Conservation (phyloP, 2,113 vertebrate species). For the Melanotaenia duboulayi region DNA sequence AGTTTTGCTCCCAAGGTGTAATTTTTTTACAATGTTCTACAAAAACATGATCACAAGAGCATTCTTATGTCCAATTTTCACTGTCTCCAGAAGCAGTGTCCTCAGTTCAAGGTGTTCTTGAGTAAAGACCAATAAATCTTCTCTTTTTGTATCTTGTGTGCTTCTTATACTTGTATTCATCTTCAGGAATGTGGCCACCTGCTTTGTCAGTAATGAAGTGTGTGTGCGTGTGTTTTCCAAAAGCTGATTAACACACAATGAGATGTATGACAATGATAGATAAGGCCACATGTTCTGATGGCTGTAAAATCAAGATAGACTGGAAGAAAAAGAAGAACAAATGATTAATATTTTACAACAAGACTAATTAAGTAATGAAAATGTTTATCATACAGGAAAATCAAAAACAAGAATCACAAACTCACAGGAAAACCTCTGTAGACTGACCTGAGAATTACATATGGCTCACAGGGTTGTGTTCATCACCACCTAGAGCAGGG, state of each 20-base stretch:
- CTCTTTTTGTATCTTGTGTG: constrained; percentile 49
- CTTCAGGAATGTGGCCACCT: constrained; percentile 73
- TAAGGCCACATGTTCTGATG: constrained; percentile 84
- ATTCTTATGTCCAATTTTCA: constrained; percentile 59
- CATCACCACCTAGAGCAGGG: constrained; percentile 87
- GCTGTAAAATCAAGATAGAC: constrained; percentile 78
- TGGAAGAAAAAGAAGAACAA: constrained; percentile 60
- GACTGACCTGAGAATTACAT: constrained; percentile 86
- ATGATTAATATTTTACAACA: not conserved
- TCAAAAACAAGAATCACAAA: not conserved
- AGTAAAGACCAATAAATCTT: constrained; percentile 49
- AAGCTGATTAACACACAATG: constrained; percentile 70
- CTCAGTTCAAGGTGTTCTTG: constrained; percentile 53
- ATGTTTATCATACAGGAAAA: too few species aligned
- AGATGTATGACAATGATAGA: constrained; percentile 78
- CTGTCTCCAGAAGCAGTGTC: constrained; percentile 49
- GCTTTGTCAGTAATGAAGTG: constrained; percentile 68
- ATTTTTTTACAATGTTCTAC: constrained; percentile 67
- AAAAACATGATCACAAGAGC: constrained; percentile 68
- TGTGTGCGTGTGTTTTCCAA: constrained; percentile 56
- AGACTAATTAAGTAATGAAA: not conserved
- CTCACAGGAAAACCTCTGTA: not conserved
- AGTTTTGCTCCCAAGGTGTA: constrained; percentile 76
- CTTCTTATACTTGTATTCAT: constrained; percentile 58
- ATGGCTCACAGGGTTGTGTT: constrained; percentile 91